Evolutionary conservation across 2,797 vertebrate species (phyloP).

Genomic region (Arremon brunneinucha): DNA sequence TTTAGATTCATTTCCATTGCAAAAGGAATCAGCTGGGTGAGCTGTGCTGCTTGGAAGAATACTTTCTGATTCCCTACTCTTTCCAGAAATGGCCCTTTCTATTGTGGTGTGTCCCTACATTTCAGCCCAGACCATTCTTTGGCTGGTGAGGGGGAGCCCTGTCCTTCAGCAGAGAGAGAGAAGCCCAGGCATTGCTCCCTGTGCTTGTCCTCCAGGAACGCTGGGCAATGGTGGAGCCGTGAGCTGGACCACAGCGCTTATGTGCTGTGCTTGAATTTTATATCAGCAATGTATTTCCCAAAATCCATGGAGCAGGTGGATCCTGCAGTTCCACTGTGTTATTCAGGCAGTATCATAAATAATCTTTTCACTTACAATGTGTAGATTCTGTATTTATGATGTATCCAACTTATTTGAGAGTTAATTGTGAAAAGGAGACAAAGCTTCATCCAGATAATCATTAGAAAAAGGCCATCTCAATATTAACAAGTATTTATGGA

Average conservation of each 20-base stretch:
- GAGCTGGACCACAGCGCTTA: neutral
- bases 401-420: neutral
- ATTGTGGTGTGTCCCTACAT: rapidly evolving
- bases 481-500: neutral
- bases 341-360: neutral
- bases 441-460: neutral
- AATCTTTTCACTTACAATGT: neutral
- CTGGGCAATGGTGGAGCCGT: rapidly evolving
- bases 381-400: neutral
- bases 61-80: neutral
- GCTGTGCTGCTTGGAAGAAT: neutral
- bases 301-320: neutral
- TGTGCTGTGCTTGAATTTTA: rapidly evolving
- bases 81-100: neutral
- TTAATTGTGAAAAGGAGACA: neutral
- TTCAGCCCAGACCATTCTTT: neutral
- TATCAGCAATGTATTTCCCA: neutral
- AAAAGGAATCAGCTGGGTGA: neutral
- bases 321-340: neutral
- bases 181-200: neutral
- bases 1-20: neutral
- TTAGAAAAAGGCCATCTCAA: neutral
- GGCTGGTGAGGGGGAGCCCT: neutral
- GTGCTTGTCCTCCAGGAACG: neutral
- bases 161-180: neutral